phyloP scores from a whole-genome alignment of 30 jellyfish, hydroid and myxozoan species.

The Mastigias papua region DNA sequence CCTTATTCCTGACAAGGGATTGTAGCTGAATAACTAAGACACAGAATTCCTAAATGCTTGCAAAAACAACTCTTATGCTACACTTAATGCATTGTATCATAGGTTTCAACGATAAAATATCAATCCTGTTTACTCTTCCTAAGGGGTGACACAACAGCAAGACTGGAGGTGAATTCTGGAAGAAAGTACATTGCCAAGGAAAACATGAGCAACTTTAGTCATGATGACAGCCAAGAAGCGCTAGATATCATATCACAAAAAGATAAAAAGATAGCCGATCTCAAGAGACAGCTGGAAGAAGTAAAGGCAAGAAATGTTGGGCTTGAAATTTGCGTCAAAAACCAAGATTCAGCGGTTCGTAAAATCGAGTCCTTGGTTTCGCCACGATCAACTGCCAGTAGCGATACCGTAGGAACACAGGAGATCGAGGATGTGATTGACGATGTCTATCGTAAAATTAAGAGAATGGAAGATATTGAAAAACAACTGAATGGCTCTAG shows the following conservation, averaged over 20 bases:
- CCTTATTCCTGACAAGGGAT: too few relatives aligned
- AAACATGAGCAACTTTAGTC: not conserved
- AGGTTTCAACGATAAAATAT: not conserved
- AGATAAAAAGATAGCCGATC: constrained; percentile 48
- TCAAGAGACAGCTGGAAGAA: constrained; percentile 52
- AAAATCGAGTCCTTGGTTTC: constrained; percentile 65
- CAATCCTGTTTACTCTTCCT: not conserved
- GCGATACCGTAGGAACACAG: constrained; percentile 26
- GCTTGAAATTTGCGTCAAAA: constrained; percentile 52
- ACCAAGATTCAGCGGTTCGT: constrained; percentile 77
- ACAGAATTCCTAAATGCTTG: too few relatives aligned
- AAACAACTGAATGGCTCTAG: constrained; percentile 7
- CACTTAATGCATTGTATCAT: too few relatives aligned
- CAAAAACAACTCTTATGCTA: too few relatives aligned
- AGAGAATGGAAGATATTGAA: constrained; percentile 33
- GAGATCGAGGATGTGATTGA: constrained; percentile 64
- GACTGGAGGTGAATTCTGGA: not conserved
- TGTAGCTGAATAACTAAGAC: too few relatives aligned
- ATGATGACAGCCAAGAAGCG: constrained; percentile 57
- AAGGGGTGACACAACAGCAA: not conserved
- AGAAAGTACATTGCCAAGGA: not conserved
- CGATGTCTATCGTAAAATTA: constrained; percentile 43
- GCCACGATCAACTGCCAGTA: constrained; percentile 51
- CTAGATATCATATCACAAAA: constrained; percentile 49
- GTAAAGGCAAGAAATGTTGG: constrained; percentile 50